Base-by-base conservation (phyloP, 2,888 invertebrate species). In the Onthophagus sagittarius region DNA sequence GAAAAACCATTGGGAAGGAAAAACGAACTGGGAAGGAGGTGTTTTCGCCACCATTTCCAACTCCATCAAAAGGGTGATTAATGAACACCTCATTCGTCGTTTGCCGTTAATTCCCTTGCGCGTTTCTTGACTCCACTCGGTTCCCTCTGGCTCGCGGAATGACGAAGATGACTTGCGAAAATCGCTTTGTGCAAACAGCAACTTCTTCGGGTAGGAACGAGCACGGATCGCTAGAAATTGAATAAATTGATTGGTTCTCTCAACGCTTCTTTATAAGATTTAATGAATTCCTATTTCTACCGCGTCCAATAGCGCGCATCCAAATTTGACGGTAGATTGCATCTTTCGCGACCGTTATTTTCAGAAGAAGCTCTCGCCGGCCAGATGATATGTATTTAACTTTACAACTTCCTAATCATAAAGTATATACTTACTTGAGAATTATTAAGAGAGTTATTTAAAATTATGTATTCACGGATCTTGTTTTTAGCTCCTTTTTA, bases 91-190 rank as follows among this genome's bases (percentile, higher is more conserved):
- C 67, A 23, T 23, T 23, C 23, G 15, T 31, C 32, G 31, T 23
- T n/a, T 23, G 15, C 64, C 23, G 67, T 67, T 67, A 67, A 67
- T 67, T 67, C 67, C 67, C 67, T 23, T 23, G 67, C 15, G n/a
- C 67, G 67, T 67, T 32, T 23, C 32, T 31, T 31, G 67, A n/a
- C 67, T 23, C 67, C 67, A 15, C 14, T n/a, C 67, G 31, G 15
- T n/a, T 15, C 31, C 64, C 64, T 14, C 62, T 62, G 13, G 23
- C 15, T n/a, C 23, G 67, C 67, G 32, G 67, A 67, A 67, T 67
- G 67, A 67, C 32, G 67, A 67, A 67, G 67, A 67, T 67, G 67
- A 67, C 67, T 67, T 67, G 67, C 67, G 67, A 67, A 67, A 67
- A 15, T 67, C 23, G 31, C 67, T 31, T 67, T 67, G 67, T 67